These are phyloP conservation scores for Dicentrarchus labrax DNA, from an alignment of 2,113 vertebrate genomes.

Conservation along the genomic window DNA sequence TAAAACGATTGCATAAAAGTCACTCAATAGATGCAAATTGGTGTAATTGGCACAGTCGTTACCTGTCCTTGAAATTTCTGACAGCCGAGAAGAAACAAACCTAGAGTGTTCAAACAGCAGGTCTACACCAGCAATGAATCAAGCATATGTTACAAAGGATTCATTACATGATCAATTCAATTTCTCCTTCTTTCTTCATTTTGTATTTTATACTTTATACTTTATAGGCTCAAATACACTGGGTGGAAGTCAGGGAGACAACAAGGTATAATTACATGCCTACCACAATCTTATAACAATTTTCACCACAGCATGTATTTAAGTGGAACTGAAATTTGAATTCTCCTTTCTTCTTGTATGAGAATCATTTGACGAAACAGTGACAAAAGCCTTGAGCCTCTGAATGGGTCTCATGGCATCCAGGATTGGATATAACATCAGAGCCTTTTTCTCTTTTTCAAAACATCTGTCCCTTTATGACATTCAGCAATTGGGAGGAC, in stretches of 20 bases:
- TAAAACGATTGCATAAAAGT: constrained; percentile 22
- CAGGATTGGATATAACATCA: background rate
- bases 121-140: background rate
- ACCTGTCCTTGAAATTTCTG: constrained; percentile 12
- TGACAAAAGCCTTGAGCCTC: background rate
- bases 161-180: background rate
- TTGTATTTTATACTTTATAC: background rate
- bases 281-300: background rate
- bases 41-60: background rate
- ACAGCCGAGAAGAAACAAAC: constrained; percentile 12
- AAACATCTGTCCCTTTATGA: no score
- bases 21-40: constrained; percentile 14
- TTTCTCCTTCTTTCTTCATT: background rate
- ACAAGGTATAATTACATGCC: background rate
- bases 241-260: background rate
- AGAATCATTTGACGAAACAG: background rate
- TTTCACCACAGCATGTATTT: background rate
- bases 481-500: no score
- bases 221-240: background rate
- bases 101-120: background rate
- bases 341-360: background rate
- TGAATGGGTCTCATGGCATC: background rate
- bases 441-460: no score
- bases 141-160: background rate
- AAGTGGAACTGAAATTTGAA: background rate